phyloP scores from a whole-genome alignment of 2,888 invertebrate genomes.

The Andricus curvator region DNA sequence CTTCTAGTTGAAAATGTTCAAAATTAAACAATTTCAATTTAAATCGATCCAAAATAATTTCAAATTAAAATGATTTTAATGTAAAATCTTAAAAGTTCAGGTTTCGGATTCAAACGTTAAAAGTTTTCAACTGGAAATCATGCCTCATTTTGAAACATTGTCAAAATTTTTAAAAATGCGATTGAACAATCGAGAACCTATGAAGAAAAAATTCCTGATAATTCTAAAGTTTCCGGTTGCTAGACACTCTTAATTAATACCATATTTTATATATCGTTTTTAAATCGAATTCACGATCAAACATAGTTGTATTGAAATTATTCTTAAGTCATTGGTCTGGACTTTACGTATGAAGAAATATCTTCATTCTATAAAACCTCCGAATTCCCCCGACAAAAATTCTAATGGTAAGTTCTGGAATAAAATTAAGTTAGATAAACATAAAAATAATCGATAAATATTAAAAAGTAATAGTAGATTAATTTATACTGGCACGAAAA shows the following conservation, averaged over 20 bases:
- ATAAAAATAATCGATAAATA: slow-evolving; percentile 28
- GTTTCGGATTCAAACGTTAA: too few species aligned
- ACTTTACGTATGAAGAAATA: not conserved
- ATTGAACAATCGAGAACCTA: too few species aligned
- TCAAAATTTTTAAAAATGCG: too few species aligned
- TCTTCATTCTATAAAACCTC: not conserved
- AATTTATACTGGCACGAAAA: slow-evolving; percentile 13
- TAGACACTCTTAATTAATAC: not conserved
- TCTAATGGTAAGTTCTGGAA: slow-evolving; percentile 1
- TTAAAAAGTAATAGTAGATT: slow-evolving; percentile 2
- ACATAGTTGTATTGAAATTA: slow-evolving; percentile 30
- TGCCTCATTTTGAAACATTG: too few species aligned
- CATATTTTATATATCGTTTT: not conserved
- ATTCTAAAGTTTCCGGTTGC: not conserved
- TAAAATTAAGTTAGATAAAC: not conserved
- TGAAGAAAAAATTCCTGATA: too few species aligned
- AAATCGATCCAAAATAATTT: too few species aligned
- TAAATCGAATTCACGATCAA: not conserved
- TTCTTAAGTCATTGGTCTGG: slow-evolving; percentile 27
- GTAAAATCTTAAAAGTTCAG: too few species aligned
- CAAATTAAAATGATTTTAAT: too few species aligned
- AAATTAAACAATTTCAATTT: too few species aligned
- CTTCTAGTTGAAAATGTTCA: too few species aligned
- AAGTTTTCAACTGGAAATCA: too few species aligned
- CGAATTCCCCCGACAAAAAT: not conserved